A percentile compares a stretch with the other conserved stretches of the same genome.
These are phyloP conservation scores for Holothuria glaberrima DNA, from an alignment of 35 echinoderm and acorn worm species.

Conservation along the genomic window DNA sequence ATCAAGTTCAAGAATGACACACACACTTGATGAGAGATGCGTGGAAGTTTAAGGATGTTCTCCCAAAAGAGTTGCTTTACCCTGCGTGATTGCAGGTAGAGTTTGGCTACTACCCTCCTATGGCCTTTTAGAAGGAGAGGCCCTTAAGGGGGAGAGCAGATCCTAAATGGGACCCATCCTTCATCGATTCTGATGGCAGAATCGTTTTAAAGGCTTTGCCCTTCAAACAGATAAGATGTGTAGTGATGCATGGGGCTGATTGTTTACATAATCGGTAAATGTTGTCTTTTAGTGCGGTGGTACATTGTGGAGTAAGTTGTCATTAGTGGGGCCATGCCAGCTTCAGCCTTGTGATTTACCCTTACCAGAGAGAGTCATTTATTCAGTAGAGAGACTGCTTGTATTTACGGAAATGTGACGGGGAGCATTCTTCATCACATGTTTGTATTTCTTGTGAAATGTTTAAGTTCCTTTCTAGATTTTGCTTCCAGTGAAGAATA, in stretches of 20 bases:
- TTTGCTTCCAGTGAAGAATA: no score
- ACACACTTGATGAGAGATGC: no score
- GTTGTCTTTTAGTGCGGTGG: not conserved
- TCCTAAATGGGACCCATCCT: constrained; percentile 36
- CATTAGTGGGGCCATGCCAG: constrained; percentile 22
- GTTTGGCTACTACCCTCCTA: not conserved
- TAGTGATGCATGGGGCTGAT: constrained; percentile 37
- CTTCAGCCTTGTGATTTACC: not conserved
- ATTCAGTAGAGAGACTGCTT: not conserved
- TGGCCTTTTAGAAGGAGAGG: not conserved
- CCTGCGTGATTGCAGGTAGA: no score
- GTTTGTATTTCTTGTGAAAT: no score
- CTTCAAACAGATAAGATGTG: not conserved
- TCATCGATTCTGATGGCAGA: not conserved
- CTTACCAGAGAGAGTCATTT: not conserved
- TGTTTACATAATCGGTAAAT: constrained; percentile 45
- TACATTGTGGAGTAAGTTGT: constrained; percentile 34
- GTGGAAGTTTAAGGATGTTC: no score
- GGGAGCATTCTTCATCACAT: no score
- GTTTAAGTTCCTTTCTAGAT: no score
- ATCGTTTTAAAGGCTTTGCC: constrained; percentile 13
- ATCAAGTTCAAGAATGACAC: no score
- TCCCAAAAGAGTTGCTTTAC: no score
- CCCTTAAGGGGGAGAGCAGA: not conserved
- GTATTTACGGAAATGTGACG: constrained; percentile 2